phyloP scores from a whole-genome alignment of 2,797 vertebrate genomes.

The Manis javanica region DNA sequence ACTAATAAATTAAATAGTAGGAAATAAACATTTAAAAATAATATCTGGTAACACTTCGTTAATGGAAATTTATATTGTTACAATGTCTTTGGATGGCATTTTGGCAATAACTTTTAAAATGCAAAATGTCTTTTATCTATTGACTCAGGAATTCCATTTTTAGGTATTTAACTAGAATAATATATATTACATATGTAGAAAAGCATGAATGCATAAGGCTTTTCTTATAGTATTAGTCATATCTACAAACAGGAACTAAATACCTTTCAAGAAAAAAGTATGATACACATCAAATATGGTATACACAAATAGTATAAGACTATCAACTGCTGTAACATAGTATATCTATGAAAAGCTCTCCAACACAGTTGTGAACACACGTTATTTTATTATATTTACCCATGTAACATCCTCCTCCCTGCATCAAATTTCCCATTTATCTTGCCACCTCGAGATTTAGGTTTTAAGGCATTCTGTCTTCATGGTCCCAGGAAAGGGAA shows the following conservation, averaged over 20 bases:
- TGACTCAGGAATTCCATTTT: constrained; percentile 12
- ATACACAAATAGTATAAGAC: neutral
- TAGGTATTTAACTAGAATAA: neutral
- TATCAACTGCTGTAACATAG: neutral
- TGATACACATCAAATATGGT: neutral
- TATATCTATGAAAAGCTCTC: neutral
- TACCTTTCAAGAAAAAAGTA: neutral
- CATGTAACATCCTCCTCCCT: neutral
- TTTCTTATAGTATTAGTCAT: neutral
- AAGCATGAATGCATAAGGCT: neutral
- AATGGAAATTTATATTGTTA: constrained; percentile 33
- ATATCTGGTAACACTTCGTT: neutral
- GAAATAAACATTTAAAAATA: constrained; percentile 53
- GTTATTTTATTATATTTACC: neutral
- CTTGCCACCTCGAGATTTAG: neutral
- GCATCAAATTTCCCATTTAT: neutral
- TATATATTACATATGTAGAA: neutral
- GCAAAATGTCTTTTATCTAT: constrained; percentile 29
- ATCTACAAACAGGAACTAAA: neutral
- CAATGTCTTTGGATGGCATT: neutral
- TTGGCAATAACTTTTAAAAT: constrained; percentile 21
- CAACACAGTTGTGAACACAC: neutral
- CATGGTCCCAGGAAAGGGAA: neutral
- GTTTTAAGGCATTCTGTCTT: neutral
- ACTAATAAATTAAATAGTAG: constrained; percentile 13